Percentiles rank a stretch among this genome's conserved stretches.
These are phyloP conservation scores for Caranx ignobilis DNA, from an alignment of 2,113 vertebrate species.

Conservation along the genomic window DNA sequence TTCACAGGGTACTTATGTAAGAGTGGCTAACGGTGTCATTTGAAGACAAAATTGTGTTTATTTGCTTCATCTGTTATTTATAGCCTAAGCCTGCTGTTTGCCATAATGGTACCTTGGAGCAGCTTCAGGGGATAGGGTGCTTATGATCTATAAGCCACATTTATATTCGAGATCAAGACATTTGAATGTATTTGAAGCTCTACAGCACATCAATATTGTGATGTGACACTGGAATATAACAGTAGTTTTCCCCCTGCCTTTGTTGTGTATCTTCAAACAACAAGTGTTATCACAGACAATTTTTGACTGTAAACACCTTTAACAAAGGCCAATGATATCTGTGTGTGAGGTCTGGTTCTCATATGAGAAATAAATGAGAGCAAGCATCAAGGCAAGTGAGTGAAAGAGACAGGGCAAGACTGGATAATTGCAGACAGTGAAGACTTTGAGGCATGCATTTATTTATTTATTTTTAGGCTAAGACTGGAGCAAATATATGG, in stretches of 20 bases:
- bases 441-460: conserved; percentile 7
- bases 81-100: background rate
- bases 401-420: background rate
- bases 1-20: background rate
- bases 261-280: background rate
- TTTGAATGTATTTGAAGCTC: background rate
- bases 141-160: background rate
- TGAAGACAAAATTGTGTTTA: background rate
- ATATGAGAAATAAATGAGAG: background rate
- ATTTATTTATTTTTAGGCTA: conserved; percentile 1
- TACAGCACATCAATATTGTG: background rate
- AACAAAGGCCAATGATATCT: background rate
- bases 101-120: conserved; percentile 9
- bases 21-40: background rate
- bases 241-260: background rate
- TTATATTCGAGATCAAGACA: background rate
- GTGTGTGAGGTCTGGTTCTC: background rate
- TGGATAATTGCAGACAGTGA: background rate
- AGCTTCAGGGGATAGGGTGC: background rate
- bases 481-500: conserved; percentile 19
- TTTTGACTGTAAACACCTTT: background rate
- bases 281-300: background rate
- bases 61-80: conserved; percentile 19
- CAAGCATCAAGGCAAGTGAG: conserved; percentile 26
- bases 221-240: background rate